Conservation (phyloP, 2,888 invertebrate species). For the Chymomyza amoena region DNA sequence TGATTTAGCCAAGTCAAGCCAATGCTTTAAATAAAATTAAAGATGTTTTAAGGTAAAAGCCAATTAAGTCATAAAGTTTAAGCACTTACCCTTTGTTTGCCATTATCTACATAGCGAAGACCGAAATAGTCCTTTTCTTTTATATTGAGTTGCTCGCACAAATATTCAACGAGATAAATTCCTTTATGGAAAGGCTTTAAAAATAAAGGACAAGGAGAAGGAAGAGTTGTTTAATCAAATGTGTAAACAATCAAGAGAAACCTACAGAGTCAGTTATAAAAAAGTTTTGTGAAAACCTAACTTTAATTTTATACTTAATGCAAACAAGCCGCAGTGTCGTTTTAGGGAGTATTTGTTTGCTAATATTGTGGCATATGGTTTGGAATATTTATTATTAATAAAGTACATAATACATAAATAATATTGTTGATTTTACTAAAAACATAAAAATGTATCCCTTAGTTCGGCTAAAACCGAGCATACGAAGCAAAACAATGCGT, state of each 20-base stretch:
- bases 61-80: background rate
- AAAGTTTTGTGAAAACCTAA: too few species aligned
- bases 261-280: too few species aligned
- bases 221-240: too few species aligned
- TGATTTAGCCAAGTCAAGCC: slow-evolving; percentile 94
- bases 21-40: slow-evolving; percentile 84
- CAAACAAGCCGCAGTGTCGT: background rate
- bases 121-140: slow-evolving; percentile 97
- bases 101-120: slow-evolving; percentile 92
- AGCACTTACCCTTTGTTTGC: slow-evolving; percentile 88
- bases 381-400: too few species aligned
- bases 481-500: background rate
- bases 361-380: background rate
- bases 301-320: too few species aligned
- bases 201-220: background rate
- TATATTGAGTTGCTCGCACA: slow-evolving; percentile 93
- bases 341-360: background rate
- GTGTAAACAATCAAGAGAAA: too few species aligned
- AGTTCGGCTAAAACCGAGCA: background rate
- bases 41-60: background rate
- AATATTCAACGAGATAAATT: slow-evolving; percentile 91
- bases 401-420: background rate
- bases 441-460: background rate
- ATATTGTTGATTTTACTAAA: background rate
- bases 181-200: slow-evolving; percentile 91